Percentiles rank a stretch among this genome's conserved stretches.
Evolutionary conservation across 2,888 invertebrate species (phyloP).

Genomic region (Yponomeuta cagnagella): DNA sequence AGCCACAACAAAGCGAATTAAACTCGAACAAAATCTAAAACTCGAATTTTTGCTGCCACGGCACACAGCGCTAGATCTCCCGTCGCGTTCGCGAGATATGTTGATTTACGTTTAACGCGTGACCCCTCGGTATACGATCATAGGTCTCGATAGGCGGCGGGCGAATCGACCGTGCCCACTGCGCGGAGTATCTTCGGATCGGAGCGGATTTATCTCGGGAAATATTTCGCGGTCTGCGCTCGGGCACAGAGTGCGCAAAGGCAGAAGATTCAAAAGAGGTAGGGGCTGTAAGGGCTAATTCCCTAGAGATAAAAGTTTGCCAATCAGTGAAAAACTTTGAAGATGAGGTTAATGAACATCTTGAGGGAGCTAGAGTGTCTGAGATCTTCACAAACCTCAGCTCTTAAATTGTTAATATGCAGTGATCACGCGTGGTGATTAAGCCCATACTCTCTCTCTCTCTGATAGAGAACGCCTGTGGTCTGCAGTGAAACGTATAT

Average conservation of each 20-base stretch:
- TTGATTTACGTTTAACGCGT: conserved; percentile 76
- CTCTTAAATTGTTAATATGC: too few species aligned
- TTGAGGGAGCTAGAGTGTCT: too few species aligned
- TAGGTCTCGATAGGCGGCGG: conserved; percentile 57
- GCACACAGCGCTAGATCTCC: conserved; percentile 69
- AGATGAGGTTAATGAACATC: too few species aligned
- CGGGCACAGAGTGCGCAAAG: conserved; percentile 19
- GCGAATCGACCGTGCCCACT: conserved; percentile 56
- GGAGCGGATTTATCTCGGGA: conserved; percentile 70
- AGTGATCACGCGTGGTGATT: too few species aligned
- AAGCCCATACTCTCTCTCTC: too few species aligned
- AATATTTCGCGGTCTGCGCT: conserved; percentile 62
- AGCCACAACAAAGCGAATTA: conserved; percentile 24
- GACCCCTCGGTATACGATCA: conserved; percentile 71
- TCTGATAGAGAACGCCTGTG: too few species aligned
- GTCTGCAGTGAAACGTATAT: too few species aligned
- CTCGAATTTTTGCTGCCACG: conserved; percentile 66
- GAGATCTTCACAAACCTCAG: too few species aligned
- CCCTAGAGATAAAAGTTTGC: too few species aligned
- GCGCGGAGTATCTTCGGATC: conserved; percentile 68
- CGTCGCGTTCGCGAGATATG: conserved; percentile 73
- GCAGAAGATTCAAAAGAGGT: too few species aligned
- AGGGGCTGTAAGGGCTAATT: conserved; percentile 29
- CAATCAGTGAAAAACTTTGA: too few species aligned
- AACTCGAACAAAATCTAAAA: conserved; percentile 60